Evolutionary conservation across 2,113 vertebrate genomes (phyloP).

Genomic region (Psittacara wagleri): DNA sequence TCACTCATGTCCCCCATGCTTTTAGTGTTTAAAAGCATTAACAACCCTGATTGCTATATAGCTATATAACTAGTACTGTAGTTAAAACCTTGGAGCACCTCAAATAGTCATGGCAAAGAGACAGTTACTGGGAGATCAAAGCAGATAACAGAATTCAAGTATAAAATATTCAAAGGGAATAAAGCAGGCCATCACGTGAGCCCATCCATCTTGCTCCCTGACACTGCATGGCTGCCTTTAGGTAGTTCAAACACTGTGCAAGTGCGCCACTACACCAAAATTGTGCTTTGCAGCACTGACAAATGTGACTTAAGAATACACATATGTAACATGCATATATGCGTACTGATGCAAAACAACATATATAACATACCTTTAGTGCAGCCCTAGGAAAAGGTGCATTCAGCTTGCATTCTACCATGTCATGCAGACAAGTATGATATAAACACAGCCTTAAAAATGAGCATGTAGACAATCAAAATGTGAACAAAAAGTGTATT

Average conservation of each 20-base stretch:
- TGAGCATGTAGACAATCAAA: background rate
- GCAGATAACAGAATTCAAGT: background rate
- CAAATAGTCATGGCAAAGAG: background rate
- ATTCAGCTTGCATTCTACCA: background rate
- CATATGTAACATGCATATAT: background rate
- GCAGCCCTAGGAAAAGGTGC: background rate
- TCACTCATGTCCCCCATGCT: background rate
- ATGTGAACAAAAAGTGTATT: background rate
- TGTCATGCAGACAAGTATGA: background rate
- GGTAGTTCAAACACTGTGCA: background rate
- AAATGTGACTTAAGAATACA: background rate
- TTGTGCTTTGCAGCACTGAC: background rate
- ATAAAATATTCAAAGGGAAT: background rate
- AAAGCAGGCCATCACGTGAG: background rate
- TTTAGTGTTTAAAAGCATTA: conserved; percentile 4
- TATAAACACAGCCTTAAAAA: background rate
- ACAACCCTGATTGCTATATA: background rate
- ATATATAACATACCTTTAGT: background rate
- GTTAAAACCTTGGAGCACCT: background rate
- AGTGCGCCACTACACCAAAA: background rate
- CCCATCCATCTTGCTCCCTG: background rate
- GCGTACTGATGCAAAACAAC: background rate
- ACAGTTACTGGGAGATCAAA: background rate
- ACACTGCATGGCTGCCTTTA: background rate
- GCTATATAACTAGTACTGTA: background rate